A percentile compares a stretch with the other conserved stretches of the same genome.
These are phyloP conservation scores for Sarcophaga rosellei DNA, from an alignment of 2,888 invertebrate genomes.

Conservation along the genomic window DNA sequence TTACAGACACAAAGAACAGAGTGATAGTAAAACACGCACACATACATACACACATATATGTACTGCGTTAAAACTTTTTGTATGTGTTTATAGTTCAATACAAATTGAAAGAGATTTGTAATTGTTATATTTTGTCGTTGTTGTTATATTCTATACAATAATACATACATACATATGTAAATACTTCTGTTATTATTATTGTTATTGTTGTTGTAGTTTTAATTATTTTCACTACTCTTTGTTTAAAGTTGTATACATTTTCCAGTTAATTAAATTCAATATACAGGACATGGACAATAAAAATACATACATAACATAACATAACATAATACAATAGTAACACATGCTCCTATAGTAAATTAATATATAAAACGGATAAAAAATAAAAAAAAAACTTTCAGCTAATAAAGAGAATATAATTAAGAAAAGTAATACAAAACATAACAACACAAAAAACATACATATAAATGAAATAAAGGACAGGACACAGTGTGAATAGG, in stretches of 20 bases:
- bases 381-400: not conserved
- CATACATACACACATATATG: too few relatives aligned
- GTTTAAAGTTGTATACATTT: not conserved
- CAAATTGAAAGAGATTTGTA: not conserved
- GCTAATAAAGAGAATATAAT: not conserved
- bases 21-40: too few relatives aligned
- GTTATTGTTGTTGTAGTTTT: not conserved
- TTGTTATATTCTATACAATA: not conserved
- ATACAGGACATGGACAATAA: constrained; percentile 18
- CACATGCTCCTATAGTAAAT: constrained; percentile 27
- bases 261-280: constrained; percentile 3
- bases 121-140: constrained; percentile 15
- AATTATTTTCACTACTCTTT: not conserved
- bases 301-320: not conserved
- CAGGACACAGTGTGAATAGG: not conserved
- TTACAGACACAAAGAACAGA: too few relatives aligned
- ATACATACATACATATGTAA: not conserved
- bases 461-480: not conserved
- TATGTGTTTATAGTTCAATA: not conserved
- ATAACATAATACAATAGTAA: constrained; percentile 40
- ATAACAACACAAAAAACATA: not conserved
- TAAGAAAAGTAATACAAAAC: constrained; percentile 17
- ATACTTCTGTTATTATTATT: not conserved
- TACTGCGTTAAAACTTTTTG: not conserved
- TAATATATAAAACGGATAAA: not conserved